A percentile compares a stretch with the other conserved stretches of the same genome.
Evolutionary conservation across 1,140 invertebrate genomes (phyloP).

Genomic region (Bacillus rossius): DNA sequence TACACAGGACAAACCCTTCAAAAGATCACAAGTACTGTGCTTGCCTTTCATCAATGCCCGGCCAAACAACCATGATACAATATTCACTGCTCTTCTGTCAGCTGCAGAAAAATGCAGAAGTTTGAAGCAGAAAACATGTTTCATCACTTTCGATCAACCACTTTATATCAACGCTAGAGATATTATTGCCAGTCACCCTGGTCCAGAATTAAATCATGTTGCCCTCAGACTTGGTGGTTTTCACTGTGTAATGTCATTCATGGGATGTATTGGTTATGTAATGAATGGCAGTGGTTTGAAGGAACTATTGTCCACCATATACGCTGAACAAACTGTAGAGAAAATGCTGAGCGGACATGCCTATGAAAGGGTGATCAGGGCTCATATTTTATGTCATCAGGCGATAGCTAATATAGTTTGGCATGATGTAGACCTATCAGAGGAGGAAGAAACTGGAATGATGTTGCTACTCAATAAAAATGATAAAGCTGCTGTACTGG

Average conservation of each 20-base stretch:
- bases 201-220: slow-evolving; percentile 11
- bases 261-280: slow-evolving; percentile 38
- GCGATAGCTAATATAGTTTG: slow-evolving; percentile 31
- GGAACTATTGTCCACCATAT: slow-evolving; percentile 32
- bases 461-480: neutral
- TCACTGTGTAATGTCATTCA: slow-evolving; percentile 39
- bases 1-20: slow-evolving; percentile 21
- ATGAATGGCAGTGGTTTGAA: slow-evolving; percentile 40
- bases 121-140: slow-evolving; percentile 18
- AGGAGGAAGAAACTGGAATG: neutral
- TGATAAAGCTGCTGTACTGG: neutral
- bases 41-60: slow-evolving; percentile 24
- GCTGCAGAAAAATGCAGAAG: slow-evolving; percentile 12
- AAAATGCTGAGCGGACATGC: slow-evolving; percentile 38
- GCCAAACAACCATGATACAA: slow-evolving; percentile 16
- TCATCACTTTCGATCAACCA: slow-evolving; percentile 29
- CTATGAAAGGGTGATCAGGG: slow-evolving; percentile 34
- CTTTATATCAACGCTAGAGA: slow-evolving; percentile 41
- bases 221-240: slow-evolving; percentile 30
- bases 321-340: slow-evolving; percentile 34
- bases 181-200: slow-evolving; percentile 29
- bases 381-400: slow-evolving; percentile 33
- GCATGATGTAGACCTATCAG: neutral
- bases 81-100: slow-evolving; percentile 22
- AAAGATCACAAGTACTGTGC: slow-evolving; percentile 12